Base-by-base conservation (phyloP, 1,140 invertebrate species). In the Heliconius hermathena region DNA sequence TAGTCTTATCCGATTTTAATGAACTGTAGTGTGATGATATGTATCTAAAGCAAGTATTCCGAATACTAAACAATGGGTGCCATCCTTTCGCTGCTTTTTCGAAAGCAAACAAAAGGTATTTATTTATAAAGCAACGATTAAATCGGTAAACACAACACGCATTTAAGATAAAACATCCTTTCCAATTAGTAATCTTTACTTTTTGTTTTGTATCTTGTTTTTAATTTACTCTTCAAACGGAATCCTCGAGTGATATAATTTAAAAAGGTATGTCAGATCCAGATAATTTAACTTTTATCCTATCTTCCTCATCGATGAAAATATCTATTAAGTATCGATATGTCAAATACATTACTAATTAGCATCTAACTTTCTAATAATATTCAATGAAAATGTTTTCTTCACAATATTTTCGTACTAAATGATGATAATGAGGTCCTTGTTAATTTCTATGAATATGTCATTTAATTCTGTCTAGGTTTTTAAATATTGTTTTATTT, bases 31-130 rank as follows among this genome's bases (percentile, higher is more conserved):
- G 41, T 73, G 74, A 80, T 73, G 74, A 80, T 80, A 54, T 70
- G 8, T 77, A 77, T 80, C 79, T 80, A 9, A 66, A 80, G 49
- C 52, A 73, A 74, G 71, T 54, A 76, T 80, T 49, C 26, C 71
- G 38, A 49, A 76, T 66, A 60, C 46, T 77, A 77, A 76, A 80
- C 74, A 80, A 80, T 74, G 41, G 49, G 36, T 73, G 22, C 52
- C 36, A 71, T 73, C 13, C 36, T 52, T 66, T 57, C n/a, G 41
- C 41, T 72, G 52, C 60, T 54, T 78, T 80, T 73, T 36, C 54
- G 49, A 66, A 41, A 38, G 52, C 79, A 46, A 75, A 75, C 78
- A 79, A 75, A 74, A 33, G 54, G n/a, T n/a, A n/a, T n/a, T n/a
- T 29, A 52, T 29, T 74, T 74, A 75, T 60, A 38, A 54, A 5